phyloP scores from a whole-genome alignment of 2,888 invertebrate species.

The Synergus laeviventris region DNA sequence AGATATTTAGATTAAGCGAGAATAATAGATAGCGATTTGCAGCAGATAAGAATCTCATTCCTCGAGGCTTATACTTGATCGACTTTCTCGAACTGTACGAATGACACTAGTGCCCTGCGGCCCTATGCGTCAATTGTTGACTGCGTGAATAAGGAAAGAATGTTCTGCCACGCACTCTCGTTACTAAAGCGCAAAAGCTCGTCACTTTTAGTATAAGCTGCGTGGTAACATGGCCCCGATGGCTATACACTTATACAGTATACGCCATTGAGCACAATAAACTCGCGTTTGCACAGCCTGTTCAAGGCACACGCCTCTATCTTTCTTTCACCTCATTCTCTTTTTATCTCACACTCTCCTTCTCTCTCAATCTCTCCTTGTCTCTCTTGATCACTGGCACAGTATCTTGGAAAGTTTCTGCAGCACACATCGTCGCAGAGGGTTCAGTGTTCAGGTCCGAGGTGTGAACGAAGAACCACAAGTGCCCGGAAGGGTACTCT shows the following conservation, averaged over 20 bases:
- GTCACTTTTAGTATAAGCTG: slow-evolving; percentile 19
- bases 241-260: not conserved
- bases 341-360: slow-evolving; percentile 39
- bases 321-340: slow-evolving; percentile 40
- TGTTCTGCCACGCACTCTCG: slow-evolving; percentile 29
- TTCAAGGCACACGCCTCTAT: slow-evolving; percentile 52
- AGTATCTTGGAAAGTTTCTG: slow-evolving; percentile 27
- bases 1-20: slow-evolving; percentile 31
- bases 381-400: slow-evolving; percentile 14
- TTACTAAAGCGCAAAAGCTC: slow-evolving; percentile 33
- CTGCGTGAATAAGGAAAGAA: slow-evolving; percentile 22
- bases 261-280: slow-evolving; percentile 21
- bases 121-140: slow-evolving; percentile 32
- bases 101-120: slow-evolving; percentile 11
- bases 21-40: slow-evolving; percentile 33
- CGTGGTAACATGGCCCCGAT: slow-evolving; percentile 20
- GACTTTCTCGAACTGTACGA: slow-evolving; percentile 22
- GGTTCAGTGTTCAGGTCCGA: slow-evolving; percentile 57
- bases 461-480: slow-evolving; percentile 75
- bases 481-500: slow-evolving; percentile 69
- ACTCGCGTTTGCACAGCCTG: slow-evolving; percentile 48
- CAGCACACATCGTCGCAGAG: slow-evolving; percentile 42
- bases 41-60: slow-evolving; percentile 36
- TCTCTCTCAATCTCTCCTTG: slow-evolving; percentile 41
- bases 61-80: slow-evolving; percentile 30